Base-by-base conservation (phyloP, 2,888 invertebrate genomes). In the Agrilus mali region DNA sequence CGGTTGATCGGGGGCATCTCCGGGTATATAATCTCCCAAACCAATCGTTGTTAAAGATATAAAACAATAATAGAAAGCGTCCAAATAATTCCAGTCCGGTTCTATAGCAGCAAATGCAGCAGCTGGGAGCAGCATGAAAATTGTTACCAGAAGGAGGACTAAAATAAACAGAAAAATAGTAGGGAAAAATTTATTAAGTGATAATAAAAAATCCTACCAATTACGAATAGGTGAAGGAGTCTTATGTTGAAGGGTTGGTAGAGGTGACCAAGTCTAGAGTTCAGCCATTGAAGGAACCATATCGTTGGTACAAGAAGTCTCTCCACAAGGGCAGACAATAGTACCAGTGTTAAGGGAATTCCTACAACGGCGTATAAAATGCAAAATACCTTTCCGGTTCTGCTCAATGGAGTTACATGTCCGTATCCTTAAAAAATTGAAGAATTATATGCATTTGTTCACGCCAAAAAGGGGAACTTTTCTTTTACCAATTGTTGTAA, bases 11-110 rank as follows among this genome's bases (percentile, higher is more conserved):
- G 82, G 78, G 8, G 78, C 73, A 60, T 89, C 88, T 0, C 87
- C 87, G 0, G 90, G 90, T 51, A 90, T 86, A 68, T 86, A 89
- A 67, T 92, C 92, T 0, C 90, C 90, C 3, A 92, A 73, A 12
- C 90, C 87, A 57, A 92, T 86, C 48, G 90, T 90, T 17, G 90
- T 89, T 50, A 92, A 70, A 12, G 89, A 89, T 55, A 92, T 86
- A 70, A 90, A 89, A 67, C 89, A 90, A 67, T 88, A 92, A 68
- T 92, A 92, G 59, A 92, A 75, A 1, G 89, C 82, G 68, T 92
- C 92, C 51, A 92, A 69, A 64, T 78, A 85, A 61, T 82, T 82
- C 89, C 89, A 89, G 7, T 78, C 79, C 0, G 82, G 79, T 64
- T 92, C 92, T 47, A 92, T 64, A 38, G 69, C 65, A 14, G 82